Base-by-base conservation (phyloP, 2,888 invertebrate species). In the Synergus itoensis region DNA sequence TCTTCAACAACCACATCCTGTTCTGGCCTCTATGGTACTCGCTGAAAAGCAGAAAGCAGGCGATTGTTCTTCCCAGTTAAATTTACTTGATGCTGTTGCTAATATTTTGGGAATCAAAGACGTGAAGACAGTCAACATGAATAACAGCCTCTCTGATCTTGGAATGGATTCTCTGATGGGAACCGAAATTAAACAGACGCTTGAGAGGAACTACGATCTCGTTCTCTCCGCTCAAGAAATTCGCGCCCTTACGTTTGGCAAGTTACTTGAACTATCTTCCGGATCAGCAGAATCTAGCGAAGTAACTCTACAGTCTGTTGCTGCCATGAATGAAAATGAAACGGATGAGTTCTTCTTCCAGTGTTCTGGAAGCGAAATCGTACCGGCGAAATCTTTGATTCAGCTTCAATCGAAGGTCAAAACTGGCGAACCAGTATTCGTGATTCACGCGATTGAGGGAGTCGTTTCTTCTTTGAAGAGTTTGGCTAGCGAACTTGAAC, bases 91-190 rank as follows among this genome's bases (percentile, higher is more conserved):
- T 85, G 96, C 97, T 67, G 95, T 99, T 12, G 97, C 96, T 75
- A 98, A 98, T 91, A 98, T 99, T 88, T 93, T 99, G 77, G 97
- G 97, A 81, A 95, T 99, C 88, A 98, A 98, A 92, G 98, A 99
- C 89, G 93, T 95, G 0, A 95, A 95, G 86, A 96, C 96, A 82
- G 94, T 99, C 45, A 95, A 97, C 82, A 94, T 95, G 63, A 94
- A 94, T 43, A 95, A 96, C 5, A 96, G 96, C 63, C 93, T 99
- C 69, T 98, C 98, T 43, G 99, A 99, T 92, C 94, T 99, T 62
- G 99, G 99, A 82, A 97, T 99, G 96, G 99, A 99, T 92, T 99
- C 99, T 1, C 93, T 99, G 85, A 99, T 99, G 99, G 99, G 99
- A 67, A 98, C 99, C 1, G 99, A 99, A 94, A 98, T 99, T 90